Base-by-base conservation (phyloP, 2,888 invertebrate species). In the Clitarchus hookeri region DNA sequence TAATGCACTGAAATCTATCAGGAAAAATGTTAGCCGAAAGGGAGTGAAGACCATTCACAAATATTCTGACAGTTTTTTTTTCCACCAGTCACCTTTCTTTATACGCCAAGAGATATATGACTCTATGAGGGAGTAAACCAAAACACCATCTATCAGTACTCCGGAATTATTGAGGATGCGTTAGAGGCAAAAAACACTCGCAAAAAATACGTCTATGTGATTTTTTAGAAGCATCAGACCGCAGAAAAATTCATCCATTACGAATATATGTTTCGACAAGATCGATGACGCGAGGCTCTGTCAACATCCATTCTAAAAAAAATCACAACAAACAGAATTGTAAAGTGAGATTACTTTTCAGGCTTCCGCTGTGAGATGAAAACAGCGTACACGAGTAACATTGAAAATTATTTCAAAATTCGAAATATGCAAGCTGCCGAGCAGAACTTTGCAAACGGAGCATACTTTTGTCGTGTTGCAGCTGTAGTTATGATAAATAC, bases 91-190 rank as follows among this genome's bases (percentile, higher is more conserved):
- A 65, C 65, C 65, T 65, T 65, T 65, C 65, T 65, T 65, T 65
- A 16, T 65, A 65, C 65, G 65, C 13, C 65, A 23, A 65, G 11
- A 12, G 65, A 65, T 65, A 19, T 65, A 65, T 65, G 65, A 65
- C 13, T 65, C 11, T 6, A 65, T 65, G 11, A 65, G 65, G 11
- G 19, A 12, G 65, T 65, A 65, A 65, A 65, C 65, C 6, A 65
- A 65, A 65, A 65, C 65, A 65, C 65, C 65, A 65, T 65, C 65
- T 65, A 65, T 65, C 65, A 65, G 65, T 65, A 23, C 65, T 65
- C 19, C 19, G 65, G 65, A 65, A 65, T 65, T 65, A 65, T 65
- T 65, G 65, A 65, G 65, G 19, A 19, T 65, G 23, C 65, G 65
- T 65, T 8, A 65, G 16, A 65, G 16, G 23, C 6, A 19, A 65